phyloP scores from a whole-genome alignment of 2,888 invertebrate species.

The Cerceris rybyensis region DNA sequence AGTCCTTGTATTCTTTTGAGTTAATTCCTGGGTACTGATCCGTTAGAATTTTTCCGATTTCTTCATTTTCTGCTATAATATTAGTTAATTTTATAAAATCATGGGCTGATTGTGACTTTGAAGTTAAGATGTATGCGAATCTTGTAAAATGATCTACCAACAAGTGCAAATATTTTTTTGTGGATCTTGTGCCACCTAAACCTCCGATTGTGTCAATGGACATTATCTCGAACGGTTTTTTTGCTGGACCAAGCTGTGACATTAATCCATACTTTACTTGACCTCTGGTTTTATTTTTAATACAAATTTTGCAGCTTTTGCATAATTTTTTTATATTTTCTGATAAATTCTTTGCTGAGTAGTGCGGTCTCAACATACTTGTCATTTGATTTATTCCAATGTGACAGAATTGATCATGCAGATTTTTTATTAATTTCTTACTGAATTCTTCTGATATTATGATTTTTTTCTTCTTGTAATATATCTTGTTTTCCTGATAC shows the following conservation, averaged over 20 bases:
- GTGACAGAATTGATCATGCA: slow-evolving; percentile 8
- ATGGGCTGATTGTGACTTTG: slow-evolving; percentile 6
- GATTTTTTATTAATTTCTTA: slow-evolving; percentile 5
- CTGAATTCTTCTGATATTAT: too few species aligned
- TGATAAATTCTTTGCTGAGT: slow-evolving; percentile 16
- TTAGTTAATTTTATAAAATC: slow-evolving; percentile 3
- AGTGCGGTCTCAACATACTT: slow-evolving; percentile 1
- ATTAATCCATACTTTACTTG: slow-evolving; percentile 56
- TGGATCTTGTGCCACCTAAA: slow-evolving; percentile 62
- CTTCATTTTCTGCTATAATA: too few species aligned
- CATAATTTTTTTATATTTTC: slow-evolving; percentile 57
- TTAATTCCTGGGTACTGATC: slow-evolving; percentile 19
- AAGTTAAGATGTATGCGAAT: slow-evolving; percentile 8
- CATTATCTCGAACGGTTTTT: slow-evolving; percentile 66
- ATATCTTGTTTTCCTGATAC: too few species aligned
- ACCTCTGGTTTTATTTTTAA: slow-evolving; percentile 70
- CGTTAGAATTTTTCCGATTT: background rate
- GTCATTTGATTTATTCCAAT: slow-evolving; percentile 16
- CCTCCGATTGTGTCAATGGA: slow-evolving; percentile 72
- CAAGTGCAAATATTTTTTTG: slow-evolving; percentile 70
- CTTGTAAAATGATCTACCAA: slow-evolving; percentile 16
- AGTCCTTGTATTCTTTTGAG: slow-evolving; percentile 16
- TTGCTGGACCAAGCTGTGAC: slow-evolving; percentile 68
- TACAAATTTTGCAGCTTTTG: too few species aligned
- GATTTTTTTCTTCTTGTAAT: too few species aligned